Evolutionary conservation across 2,797 vertebrate species (phyloP), one percentile per base, ranked within the genome.

Genomic region (Chaunax sp.): DNA sequence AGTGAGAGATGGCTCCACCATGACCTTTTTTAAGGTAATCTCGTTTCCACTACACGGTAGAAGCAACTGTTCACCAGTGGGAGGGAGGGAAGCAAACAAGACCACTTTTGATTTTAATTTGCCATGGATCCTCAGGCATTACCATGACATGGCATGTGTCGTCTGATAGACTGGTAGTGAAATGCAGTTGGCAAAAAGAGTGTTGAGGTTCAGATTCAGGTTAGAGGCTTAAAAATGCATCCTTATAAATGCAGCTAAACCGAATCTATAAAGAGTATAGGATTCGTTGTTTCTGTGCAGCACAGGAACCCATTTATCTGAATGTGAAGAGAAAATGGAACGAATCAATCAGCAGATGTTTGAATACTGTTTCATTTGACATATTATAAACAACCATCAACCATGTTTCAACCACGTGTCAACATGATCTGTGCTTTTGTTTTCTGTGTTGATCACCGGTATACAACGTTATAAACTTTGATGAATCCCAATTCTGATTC

Each of bases 1-100:
- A 2, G 97, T 99, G 26, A 93, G 95, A 88, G 97, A 99, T 0
- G 98, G 98, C 65, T 98, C 98, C 43, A 99, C 98, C 16, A 98
- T 99, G 97, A 98, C 97, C 47, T 99, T 99, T 90, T 99, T 99
- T 89, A 98, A 99, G 97, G 98, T 98, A 92, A 92, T 87, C 1
- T 8, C 30, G 13, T 56, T 53, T 47, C 15, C 41, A 5, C 41
- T 46, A 23, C 20, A 28, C 33, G n/a, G n/a, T 19, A 35, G 60
- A 54, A 37, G 18, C 56, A 18, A 37, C 14, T 22, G 16, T 12
- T 10, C 13, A 50, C 9, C n/a, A n/a, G n/a, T 19, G 33, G 9
- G 11, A 13, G 37, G 38, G 9, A 49, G 25, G 28, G 18, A 62
- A 50, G 23, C 25, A 61, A 72, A 61, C 50, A 60, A 54, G 12